A percentile compares a stretch with the other conserved stretches of the same genome.
These are phyloP conservation scores for Etheostoma spectabile DNA, from an alignment of 2,113 vertebrate species.

Conservation along the genomic window DNA sequence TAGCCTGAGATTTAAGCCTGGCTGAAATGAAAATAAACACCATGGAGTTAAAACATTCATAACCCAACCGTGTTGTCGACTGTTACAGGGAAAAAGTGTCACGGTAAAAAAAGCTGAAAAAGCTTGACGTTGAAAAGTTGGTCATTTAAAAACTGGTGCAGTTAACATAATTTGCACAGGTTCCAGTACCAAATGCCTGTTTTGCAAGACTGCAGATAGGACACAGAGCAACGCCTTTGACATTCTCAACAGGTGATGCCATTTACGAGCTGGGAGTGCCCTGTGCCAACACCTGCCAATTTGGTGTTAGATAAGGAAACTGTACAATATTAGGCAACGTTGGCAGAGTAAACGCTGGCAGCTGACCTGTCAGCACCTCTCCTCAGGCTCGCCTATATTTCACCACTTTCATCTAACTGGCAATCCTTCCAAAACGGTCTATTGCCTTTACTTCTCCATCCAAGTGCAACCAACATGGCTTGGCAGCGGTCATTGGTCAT, in stretches of 20 bases:
- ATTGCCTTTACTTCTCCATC: neutral
- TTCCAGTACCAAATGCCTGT: slow-evolving; percentile 4
- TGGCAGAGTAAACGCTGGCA: neutral
- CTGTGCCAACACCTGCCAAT: slow-evolving; percentile 3
- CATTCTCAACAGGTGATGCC: slow-evolving; percentile 40
- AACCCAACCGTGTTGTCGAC: neutral
- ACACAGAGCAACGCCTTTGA: neutral
- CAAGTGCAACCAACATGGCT: neutral
- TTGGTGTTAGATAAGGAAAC: slow-evolving; percentile 23
- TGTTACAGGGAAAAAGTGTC: neutral
- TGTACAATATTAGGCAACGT: neutral
- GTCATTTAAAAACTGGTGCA: too few relatives aligned
- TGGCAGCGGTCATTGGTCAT: neutral
- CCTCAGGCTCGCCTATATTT: slow-evolving; percentile 20
- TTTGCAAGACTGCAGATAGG: slow-evolving; percentile 21
- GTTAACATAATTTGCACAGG: neutral
- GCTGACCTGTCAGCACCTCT: slow-evolving; percentile 11
- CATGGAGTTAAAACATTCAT: neutral
- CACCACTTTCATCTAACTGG: neutral
- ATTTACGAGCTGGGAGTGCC: slow-evolving; percentile 42
- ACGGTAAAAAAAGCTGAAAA: neutral
- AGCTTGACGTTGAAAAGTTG: neutral
- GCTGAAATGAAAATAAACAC: neutral
- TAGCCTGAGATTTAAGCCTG: neutral
- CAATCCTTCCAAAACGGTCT: neutral